A percentile compares a stretch with the other conserved stretches of the same genome.
phyloP scores from a whole-genome alignment of 1,140 invertebrate genomes.

The Drosophila setifemur region DNA sequence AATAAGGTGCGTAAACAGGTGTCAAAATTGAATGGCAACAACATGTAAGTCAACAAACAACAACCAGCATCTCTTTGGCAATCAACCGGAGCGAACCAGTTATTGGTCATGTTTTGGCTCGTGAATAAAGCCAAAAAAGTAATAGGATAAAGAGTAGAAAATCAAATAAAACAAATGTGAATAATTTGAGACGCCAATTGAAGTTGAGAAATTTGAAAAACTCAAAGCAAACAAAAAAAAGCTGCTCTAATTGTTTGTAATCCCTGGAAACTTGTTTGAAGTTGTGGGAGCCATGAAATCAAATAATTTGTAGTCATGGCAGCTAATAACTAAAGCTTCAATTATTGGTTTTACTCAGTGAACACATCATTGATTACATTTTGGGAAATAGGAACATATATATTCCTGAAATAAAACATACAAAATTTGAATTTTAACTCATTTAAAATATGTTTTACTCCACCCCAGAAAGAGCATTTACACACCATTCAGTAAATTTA shows the following conservation, averaged over 20 bases:
- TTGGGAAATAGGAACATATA: too few relatives aligned
- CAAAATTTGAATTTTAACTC: not conserved
- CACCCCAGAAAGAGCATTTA: slow-evolving; percentile 11
- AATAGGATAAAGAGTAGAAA: slow-evolving; percentile 7
- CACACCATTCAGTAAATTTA: too few relatives aligned
- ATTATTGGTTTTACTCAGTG: too few relatives aligned
- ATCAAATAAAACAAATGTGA: slow-evolving; percentile 34
- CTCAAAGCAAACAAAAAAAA: slow-evolving; percentile 25
- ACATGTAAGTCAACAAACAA: slow-evolving; percentile 22
- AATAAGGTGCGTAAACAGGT: slow-evolving; percentile 71
- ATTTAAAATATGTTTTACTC: too few relatives aligned
- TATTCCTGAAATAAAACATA: too few relatives aligned
- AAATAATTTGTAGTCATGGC: too few relatives aligned
- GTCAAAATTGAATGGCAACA: slow-evolving; percentile 53
- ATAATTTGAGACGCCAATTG: slow-evolving; percentile 42
- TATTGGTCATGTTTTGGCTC: slow-evolving; percentile 33
- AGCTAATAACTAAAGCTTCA: too few relatives aligned
- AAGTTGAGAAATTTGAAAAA: slow-evolving; percentile 34
- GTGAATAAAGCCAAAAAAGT: not conserved
- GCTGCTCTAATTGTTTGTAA: slow-evolving; percentile 72
- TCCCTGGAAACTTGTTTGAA: slow-evolving; percentile 18
- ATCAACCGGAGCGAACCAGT: slow-evolving; percentile 22
- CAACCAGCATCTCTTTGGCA: slow-evolving; percentile 26
- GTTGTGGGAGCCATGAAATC: not conserved
- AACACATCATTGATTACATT: too few relatives aligned